Evolutionary conservation across 1,140 invertebrate species (phyloP), one percentile per base, ranked within the genome.

Genomic region (Platorchestia sp.): DNA sequence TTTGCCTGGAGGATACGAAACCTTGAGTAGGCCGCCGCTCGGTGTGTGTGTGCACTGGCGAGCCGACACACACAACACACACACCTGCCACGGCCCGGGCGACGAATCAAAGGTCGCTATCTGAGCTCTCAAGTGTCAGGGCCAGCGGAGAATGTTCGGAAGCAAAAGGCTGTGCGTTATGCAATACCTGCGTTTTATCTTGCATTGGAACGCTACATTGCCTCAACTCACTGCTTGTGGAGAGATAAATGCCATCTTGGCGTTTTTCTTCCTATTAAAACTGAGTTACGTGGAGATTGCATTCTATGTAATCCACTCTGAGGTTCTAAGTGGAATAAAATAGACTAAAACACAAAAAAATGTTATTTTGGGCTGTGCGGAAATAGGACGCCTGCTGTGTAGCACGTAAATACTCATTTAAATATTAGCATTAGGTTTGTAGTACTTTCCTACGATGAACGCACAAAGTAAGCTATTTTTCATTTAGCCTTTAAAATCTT

Each of bases 81-180:
- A 75, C 59, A 75, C 36, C 3, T 75, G 27, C 59, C 27, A 75
- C 59, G 36, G 10, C 7, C 10, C 14, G 27, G 59, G 7, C 59
- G 27, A 75, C 59, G 1, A 14, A 75, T 75, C 59, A 19, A 75
- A 75, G 59, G 59, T 75, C 27, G 59, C 59, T 75, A 75, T 27
- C 59, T 27, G 7, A 19, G 14, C 5, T 1, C 10, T 0, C 43
- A 45, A 93, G 45, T 93, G 91, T 45, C 91, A 93, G 19, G 91
- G 91, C 45, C 45, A 36, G 19, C 91, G 44, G 91, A 45, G 91
- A 93, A 93, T 93, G 91, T 93, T 47, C 40, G 3, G 41, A 93
- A 45, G 44, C 36, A 93, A 93, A 93, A 44, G 59, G 36, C 59
- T 3, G 59, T 43, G 10, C 27, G 87, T 90, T 90, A 90, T 90